Conservation (phyloP, 1,140 invertebrate genomes). For the Vanessa atalanta region DNA sequence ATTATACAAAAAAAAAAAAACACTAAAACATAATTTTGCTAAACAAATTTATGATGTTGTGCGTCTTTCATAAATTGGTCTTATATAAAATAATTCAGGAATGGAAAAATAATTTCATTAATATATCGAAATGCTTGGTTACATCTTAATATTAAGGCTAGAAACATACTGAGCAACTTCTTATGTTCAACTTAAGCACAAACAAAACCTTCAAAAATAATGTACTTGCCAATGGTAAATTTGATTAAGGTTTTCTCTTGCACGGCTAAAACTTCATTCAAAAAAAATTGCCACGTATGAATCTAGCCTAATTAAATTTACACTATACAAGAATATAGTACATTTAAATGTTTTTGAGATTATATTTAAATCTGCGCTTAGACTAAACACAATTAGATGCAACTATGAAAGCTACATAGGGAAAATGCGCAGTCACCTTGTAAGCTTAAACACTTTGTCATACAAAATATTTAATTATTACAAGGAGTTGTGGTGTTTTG, state of each 20-base stretch:
- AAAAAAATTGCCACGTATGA: constrained; percentile 17
- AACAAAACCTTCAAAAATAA: not conserved
- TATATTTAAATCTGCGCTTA: constrained; percentile 48
- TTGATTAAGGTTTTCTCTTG: not conserved
- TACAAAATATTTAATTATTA: constrained; percentile 7
- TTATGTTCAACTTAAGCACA: not conserved
- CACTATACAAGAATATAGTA: constrained; percentile 79
- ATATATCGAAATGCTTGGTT: constrained; percentile 58
- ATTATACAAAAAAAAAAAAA: constrained; percentile 41
- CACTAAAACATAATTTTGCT: constrained; percentile 39
- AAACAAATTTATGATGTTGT: constrained; percentile 54
- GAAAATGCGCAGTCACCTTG: constrained; percentile 7
- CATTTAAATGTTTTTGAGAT: constrained; percentile 63
- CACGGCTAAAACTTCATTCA: not conserved
- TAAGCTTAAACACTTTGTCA: not conserved
- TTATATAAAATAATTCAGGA: constrained; percentile 50
- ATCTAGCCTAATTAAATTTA: constrained; percentile 43
- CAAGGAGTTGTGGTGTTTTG: constrained; percentile 5
- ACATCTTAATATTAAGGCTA: constrained; percentile 41
- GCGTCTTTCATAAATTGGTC: constrained; percentile 50
- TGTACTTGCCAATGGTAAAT: not conserved
- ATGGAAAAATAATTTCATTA: constrained; percentile 53
- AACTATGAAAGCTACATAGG: constrained; percentile 36
- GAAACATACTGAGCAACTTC: constrained; percentile 1
- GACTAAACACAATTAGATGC: constrained; percentile 34